Conservation (phyloP, 37 sponge, comb jelly and placozoan species). For the Sycon ciliatum region DNA sequence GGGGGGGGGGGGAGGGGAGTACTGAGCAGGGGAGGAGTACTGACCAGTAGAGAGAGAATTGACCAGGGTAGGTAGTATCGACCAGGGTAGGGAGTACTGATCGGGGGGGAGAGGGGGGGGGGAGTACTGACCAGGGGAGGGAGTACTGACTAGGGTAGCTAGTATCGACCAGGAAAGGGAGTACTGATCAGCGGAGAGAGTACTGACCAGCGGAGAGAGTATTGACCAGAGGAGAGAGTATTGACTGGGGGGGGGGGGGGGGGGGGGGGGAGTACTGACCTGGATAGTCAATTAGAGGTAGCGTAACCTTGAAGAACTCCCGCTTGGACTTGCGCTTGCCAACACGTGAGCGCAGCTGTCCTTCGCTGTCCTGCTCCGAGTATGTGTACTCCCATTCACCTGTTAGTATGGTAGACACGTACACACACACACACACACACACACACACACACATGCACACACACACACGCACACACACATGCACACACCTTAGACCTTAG, state of each 20-base stretch:
- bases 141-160: too few relatives aligned
- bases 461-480: too few relatives aligned
- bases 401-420: background rate
- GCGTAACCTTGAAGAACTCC: conserved; percentile 1
- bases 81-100: background rate
- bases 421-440: background rate
- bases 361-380: conserved; percentile 23
- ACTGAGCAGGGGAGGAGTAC: background rate
- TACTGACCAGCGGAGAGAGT: conserved; percentile 65
- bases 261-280: too few relatives aligned
- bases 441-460: too few relatives aligned
- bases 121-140: conserved; percentile 54
- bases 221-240: too few relatives aligned
- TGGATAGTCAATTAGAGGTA: conserved; percentile 36
- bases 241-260: too few relatives aligned
- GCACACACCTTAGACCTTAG: too few relatives aligned
- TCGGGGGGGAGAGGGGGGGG: conserved; percentile 37
- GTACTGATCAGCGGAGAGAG: conserved; percentile 67
- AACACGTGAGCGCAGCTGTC: background rate
- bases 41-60: background rate
- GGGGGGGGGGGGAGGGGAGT: background rate
- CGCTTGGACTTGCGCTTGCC: background rate
- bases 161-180: too few relatives aligned
- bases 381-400: conserved; percentile 51
- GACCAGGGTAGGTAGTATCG: background rate